Evolutionary conservation across 2,888 invertebrate genomes (phyloP), one percentile per base, ranked within the genome.

Genomic region (Aphodius granarius): DNA sequence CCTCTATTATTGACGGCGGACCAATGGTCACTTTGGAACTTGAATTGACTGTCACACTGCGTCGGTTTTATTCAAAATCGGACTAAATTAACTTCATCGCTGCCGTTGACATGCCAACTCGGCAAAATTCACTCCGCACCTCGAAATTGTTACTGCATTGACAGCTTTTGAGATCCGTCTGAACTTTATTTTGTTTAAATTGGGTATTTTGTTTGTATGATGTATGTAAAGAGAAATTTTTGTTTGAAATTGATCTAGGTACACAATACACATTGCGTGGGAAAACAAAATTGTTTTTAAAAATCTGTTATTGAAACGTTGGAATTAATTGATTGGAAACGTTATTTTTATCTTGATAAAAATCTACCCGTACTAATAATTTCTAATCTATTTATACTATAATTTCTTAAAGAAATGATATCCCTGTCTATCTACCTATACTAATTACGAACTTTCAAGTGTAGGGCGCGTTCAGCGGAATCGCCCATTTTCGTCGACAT

Each of bases 1-100:
- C 64, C 75, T 22, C 66, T 63, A 73, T 73, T 82, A 83, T 84
- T 83, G 83, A 82, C 83, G 81, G 79, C 66, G 0, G 21, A 21
- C 63, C 83, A 84, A 84, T 83, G 85, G 85, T 84, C 85, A 85
- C 85, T 85, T 85, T 84, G 85, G 84, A 68, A 85, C 85, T 85
- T 83, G 83, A 84, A 85, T 85, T 85, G 84, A 85, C 83, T 85
- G 84, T 68, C 84, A 83, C 82, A 79, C 78, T 75, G 78, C 75
- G 81, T 79, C 81, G 80, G 82, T 81, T 82, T 82, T 82, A 82
- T 82, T 75, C 75, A 75, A 76, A 77, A 80, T 80, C 77, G 75
- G 78, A 80, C 76, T 75, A 78, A 78, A 80, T 80, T 80, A 80
- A 80, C 80, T 78, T 75, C 72, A 78, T 75, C 77, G 65, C 71